Conservation (phyloP, 2,888 invertebrate species). For the Oegoconia quadripuncta region DNA sequence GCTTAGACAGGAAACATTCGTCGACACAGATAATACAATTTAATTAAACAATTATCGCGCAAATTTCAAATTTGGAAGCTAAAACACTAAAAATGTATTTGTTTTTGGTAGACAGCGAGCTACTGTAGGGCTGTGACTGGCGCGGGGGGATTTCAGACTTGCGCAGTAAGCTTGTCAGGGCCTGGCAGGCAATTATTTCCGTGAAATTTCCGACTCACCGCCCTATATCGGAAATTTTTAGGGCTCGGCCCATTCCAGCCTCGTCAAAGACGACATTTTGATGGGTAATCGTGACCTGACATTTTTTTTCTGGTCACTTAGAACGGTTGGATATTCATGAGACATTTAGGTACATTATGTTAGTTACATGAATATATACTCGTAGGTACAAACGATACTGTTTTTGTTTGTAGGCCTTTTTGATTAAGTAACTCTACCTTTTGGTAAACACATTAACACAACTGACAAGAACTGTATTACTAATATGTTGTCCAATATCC, state of each 20-base stretch:
- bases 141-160: slow-evolving; percentile 46
- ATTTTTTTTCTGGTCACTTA: slow-evolving; percentile 14
- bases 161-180: slow-evolving; percentile 34
- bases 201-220: slow-evolving; percentile 59
- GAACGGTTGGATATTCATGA: too few relatives aligned
- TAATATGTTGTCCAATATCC: too few relatives aligned
- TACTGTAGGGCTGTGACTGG: slow-evolving; percentile 44
- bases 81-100: slow-evolving; percentile 36
- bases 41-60: neutral
- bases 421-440: too few relatives aligned
- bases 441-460: too few relatives aligned
- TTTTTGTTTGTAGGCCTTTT: too few relatives aligned
- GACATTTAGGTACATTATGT: too few relatives aligned
- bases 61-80: slow-evolving; percentile 18
- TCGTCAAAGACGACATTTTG: slow-evolving; percentile 28
- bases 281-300: slow-evolving; percentile 29
- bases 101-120: slow-evolving; percentile 43
- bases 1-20: neutral
- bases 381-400: too few relatives aligned
- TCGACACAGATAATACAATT: neutral
- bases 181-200: slow-evolving; percentile 53
- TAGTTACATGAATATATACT: too few relatives aligned
- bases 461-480: too few relatives aligned
- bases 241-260: slow-evolving; percentile 46
- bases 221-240: slow-evolving; percentile 52